Evolutionary conservation across 2,113 vertebrate species (phyloP).

Genomic region (Anser brachyrhynchus): DNA sequence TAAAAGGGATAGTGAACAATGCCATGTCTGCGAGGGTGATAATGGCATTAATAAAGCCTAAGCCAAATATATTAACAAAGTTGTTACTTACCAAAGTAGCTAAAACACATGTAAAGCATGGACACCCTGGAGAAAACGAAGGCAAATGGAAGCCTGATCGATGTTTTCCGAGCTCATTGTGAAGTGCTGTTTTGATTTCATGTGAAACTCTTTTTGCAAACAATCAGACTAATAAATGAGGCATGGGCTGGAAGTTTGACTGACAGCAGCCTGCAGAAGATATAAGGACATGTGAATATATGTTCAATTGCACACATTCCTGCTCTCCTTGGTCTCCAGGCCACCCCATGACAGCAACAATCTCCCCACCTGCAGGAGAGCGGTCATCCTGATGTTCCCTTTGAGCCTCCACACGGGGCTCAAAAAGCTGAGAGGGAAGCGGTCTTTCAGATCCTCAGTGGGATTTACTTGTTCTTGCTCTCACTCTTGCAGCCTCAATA

Average conservation of each 20-base stretch:
- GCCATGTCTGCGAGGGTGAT: neutral
- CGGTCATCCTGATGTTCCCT: no score
- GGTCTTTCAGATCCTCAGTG: neutral
- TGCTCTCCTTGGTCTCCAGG: neutral
- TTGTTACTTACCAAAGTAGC: neutral
- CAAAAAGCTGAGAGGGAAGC: neutral
- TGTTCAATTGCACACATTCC: neutral
- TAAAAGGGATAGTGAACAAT: neutral
- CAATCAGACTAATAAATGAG: constrained; percentile 26
- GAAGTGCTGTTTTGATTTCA: constrained; percentile 37
- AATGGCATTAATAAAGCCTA: neutral
- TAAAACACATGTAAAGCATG: neutral
- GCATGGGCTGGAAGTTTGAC: constrained; percentile 14
- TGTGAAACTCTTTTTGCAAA: constrained; percentile 47
- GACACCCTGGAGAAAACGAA: neutral
- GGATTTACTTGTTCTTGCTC: neutral
- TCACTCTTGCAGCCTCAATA: neutral
- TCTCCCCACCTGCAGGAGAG: neutral
- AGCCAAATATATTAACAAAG: neutral
- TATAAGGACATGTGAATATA: constrained; percentile 1
- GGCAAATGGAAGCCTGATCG: constrained; percentile 14
- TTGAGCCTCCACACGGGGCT: neutral
- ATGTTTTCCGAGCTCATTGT: constrained; percentile 1
- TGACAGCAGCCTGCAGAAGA: constrained; percentile 6
- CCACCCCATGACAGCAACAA: no score